Evolutionary conservation across 2,888 invertebrate genomes (phyloP), one percentile per base, ranked within the genome.

Genomic region (Crematogaster levior): DNA sequence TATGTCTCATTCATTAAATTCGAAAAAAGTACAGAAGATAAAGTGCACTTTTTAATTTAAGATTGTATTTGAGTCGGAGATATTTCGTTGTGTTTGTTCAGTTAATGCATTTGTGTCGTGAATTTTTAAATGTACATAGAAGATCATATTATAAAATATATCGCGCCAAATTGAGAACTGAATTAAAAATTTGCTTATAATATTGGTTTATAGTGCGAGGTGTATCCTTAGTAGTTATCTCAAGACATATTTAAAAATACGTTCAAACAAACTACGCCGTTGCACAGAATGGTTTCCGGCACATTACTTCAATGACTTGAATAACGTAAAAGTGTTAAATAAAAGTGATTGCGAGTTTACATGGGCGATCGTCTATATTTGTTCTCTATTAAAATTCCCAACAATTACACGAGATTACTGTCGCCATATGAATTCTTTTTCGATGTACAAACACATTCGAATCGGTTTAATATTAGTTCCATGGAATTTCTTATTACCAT

Each of bases 371-470:
- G 12, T 68, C 18, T 24, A 10, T 46, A 70, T 56, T 56, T 46
- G 27, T 21, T n/a, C 43, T 24, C 15, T 27, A 56, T 77, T 58
- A 18, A 58, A 70, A 79, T 70, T 79, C 34, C 9, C 15, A 12
- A 43, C 43, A 79, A 79, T 70, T 79, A 70, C 46, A 79, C 12
- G n/a, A 43, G 24, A 79, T 70, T 66, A 53, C 30, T 77, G 27
- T 15, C 48, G 77, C 12, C 6, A 9, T 6, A 27, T 27, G 46
- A 58, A 58, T 77, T 68, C n/a, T 56, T 21, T n/a, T 66, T 34
- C 48, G 27, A 40, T 30, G 53, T 43, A 56, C 7, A 37, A 75
- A 27, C 34, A 68, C 70, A 56, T 34, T 70, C 21, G 40, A 30
- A 21, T 27, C 30, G 15, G 21, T 56, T 77, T 56, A 77, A 68